Evolutionary conservation across 1,140 invertebrate species (phyloP).

Genomic region (Aphaenogaster floridana): DNA sequence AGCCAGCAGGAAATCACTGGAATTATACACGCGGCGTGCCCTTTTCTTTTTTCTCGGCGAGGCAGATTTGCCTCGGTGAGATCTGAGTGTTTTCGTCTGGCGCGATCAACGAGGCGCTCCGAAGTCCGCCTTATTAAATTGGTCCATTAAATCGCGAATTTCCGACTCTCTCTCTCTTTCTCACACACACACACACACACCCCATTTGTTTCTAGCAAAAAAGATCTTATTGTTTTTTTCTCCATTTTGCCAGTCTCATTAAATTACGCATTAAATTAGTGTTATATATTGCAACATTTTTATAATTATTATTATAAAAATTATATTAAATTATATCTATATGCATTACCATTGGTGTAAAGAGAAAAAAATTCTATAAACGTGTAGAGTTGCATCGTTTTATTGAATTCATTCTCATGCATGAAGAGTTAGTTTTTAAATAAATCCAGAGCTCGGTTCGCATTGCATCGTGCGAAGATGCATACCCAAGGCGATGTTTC

Average conservation of each 20-base stretch:
- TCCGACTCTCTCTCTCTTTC: conserved; percentile 6
- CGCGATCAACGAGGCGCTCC: conserved; percentile 40
- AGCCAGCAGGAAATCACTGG: conserved; percentile 54
- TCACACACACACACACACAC: not conserved
- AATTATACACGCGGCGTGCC: conserved; percentile 61
- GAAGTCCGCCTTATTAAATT: conserved; percentile 52
- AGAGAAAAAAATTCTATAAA: conserved; percentile 9
- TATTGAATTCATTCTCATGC: not conserved
- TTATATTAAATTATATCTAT: not conserved
- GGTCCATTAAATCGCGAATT: conserved; percentile 51
- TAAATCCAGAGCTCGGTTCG: not conserved
- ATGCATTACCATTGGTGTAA: not conserved
- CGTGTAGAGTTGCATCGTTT: not conserved
- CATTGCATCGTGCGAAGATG: not conserved
- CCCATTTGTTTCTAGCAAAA: not conserved
- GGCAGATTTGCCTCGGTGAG: conserved; percentile 6
- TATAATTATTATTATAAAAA: not conserved
- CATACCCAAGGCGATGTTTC: conserved; percentile 22
- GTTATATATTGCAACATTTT: not conserved
- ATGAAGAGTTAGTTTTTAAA: not conserved
- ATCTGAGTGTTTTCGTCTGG: conserved; percentile 27
- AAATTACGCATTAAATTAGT: not conserved
- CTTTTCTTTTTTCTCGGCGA: conserved; percentile 45
- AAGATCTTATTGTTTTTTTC: not conserved
- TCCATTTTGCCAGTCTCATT: not conserved